Conservation (phyloP, 2,797 vertebrate genomes). For the Sebastes itinus region DNA sequence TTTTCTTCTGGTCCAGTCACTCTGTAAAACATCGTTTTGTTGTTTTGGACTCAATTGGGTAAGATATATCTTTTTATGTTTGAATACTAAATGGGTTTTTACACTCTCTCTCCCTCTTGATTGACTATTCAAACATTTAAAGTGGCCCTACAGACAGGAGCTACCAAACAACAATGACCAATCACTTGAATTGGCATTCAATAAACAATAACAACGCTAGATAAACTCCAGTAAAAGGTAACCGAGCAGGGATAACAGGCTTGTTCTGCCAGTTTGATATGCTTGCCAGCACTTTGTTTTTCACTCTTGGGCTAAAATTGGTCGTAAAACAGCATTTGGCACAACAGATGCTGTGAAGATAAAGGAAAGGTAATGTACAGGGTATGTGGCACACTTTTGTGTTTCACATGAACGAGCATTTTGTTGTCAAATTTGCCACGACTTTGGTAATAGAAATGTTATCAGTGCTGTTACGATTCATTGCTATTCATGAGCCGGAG, state of each 20-base stretch:
- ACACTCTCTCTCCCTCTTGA: not conserved
- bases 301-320: conserved; percentile 17
- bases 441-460: conserved; percentile 23
- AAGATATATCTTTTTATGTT: not conserved
- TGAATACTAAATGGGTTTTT: not conserved
- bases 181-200: conserved; percentile 20
- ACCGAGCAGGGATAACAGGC: conserved; percentile 11
- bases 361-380: conserved; percentile 10
- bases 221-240: conserved; percentile 12
- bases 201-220: not conserved
- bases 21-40: not conserved
- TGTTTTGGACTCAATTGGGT: not conserved
- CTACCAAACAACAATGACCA: conserved; percentile 36
- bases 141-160: not conserved
- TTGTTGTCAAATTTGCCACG: not conserved
- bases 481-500: conserved; percentile 39
- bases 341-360: conserved; percentile 24
- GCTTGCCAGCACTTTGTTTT: conserved; percentile 32
- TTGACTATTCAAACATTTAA: conserved; percentile 36
- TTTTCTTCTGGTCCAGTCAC: not conserved
- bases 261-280: conserved; percentile 5
- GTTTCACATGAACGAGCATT: not conserved
- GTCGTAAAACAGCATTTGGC: conserved; percentile 38
- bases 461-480: conserved; percentile 4
- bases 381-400: not conserved